A percentile compares a stretch with the other conserved stretches of the same genome.
Evolutionary conservation across 2,113 vertebrate genomes (phyloP).

Genomic region (Mellivora capensis): DNA sequence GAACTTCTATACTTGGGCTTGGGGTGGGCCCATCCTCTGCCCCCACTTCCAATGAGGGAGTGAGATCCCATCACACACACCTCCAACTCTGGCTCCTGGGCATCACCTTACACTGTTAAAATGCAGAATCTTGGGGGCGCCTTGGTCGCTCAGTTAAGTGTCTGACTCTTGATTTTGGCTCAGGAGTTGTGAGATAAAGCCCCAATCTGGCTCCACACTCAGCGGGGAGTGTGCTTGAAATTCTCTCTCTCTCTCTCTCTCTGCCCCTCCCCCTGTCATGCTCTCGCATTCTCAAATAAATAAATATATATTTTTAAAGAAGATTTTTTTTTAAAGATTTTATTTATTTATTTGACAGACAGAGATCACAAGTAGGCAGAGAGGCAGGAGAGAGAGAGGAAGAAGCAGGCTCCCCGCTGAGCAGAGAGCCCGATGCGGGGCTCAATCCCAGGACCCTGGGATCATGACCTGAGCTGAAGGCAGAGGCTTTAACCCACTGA

Average conservation of each 20-base stretch:
- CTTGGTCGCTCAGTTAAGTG: neutral
- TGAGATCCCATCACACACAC: fast-evolving
- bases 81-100: fast-evolving
- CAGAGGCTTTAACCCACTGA: too few relatives aligned
- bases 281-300: neutral
- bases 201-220: neutral
- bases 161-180: neutral
- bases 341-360: too few relatives aligned
- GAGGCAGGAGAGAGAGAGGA: too few relatives aligned
- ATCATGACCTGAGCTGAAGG: too few relatives aligned
- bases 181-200: neutral
- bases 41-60: neutral
- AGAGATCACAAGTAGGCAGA: too few relatives aligned
- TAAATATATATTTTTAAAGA: too few relatives aligned
- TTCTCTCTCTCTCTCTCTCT: neutral
- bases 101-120: neutral
- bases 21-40: neutral
- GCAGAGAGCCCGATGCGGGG: too few relatives aligned
- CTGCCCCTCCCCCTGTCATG: neutral
- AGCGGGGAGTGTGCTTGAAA: neutral
- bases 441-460: too few relatives aligned
- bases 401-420: too few relatives aligned
- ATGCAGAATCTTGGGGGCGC: neutral
- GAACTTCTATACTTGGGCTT: neutral
- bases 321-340: too few relatives aligned